These are phyloP conservation scores for Rutilus rutilus DNA, from an alignment of 2,113 vertebrate genomes.

Conservation along the genomic window DNA sequence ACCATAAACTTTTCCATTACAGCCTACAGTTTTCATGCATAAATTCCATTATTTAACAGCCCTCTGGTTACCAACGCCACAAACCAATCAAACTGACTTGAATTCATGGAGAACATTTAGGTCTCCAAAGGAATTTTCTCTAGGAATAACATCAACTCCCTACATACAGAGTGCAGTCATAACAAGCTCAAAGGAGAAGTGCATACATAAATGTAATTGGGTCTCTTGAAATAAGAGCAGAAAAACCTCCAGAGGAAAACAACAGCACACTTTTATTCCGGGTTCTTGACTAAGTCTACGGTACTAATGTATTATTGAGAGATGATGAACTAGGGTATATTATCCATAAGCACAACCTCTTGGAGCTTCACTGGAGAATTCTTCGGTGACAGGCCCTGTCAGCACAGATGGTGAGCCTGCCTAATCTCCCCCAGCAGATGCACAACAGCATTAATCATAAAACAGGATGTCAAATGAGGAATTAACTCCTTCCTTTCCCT, in stretches of 20 bases:
- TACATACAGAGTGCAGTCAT: not conserved
- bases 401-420: conserved; percentile 70
- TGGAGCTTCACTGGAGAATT: conserved; percentile 35
- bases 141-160: conserved; percentile 32
- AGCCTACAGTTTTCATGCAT: not conserved
- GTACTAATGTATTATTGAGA: conserved; percentile 24
- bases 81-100: conserved; percentile 18
- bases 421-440: conserved; percentile 71
- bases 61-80: not conserved
- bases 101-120: conserved; percentile 30
- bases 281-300: not conserved
- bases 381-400: conserved; percentile 34
- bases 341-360: conserved; percentile 19
- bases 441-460: conserved; percentile 71
- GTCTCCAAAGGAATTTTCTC: conserved; percentile 20
- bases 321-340: conserved; percentile 9
- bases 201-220: conserved; percentile 46
- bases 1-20: conserved; percentile 25
- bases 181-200: conserved; percentile 36
- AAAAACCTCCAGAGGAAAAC: conserved; percentile 32
- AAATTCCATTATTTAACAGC: conserved; percentile 26
- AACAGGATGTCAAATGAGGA: conserved; percentile 63
- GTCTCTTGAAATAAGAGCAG: conserved; percentile 40
- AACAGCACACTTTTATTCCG: not conserved
- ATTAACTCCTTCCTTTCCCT: conserved; percentile 63